A percentile compares a stretch with the other conserved stretches of the same genome.
These are phyloP conservation scores for Potorous gilbertii DNA, from an alignment of 2,797 vertebrate species.

Conservation along the genomic window DNA sequence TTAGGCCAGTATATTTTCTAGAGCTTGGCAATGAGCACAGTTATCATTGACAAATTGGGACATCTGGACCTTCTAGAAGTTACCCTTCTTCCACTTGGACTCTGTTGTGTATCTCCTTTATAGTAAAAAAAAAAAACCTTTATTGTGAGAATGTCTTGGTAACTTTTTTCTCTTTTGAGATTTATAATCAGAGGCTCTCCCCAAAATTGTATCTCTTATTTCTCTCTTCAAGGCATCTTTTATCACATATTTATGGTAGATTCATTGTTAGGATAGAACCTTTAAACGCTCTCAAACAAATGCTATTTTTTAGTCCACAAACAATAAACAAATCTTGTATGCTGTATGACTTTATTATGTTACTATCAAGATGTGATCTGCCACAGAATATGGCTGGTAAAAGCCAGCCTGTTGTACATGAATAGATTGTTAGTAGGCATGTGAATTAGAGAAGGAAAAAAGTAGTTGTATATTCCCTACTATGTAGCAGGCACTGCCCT, in stretches of 20 bases:
- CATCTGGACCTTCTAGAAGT: not conserved
- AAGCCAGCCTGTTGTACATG: not conserved
- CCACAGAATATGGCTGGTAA: not conserved
- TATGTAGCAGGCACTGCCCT: not conserved
- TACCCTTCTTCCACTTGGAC: not conserved
- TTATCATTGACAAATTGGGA: not conserved
- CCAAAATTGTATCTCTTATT: not conserved
- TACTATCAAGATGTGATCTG: not conserved
- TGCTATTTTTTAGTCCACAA: not conserved
- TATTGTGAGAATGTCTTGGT: not conserved
- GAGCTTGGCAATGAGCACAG: not conserved
- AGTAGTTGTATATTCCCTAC: not conserved
- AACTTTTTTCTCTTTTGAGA: not conserved
- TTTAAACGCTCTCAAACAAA: not conserved
- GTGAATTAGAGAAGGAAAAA: not conserved
- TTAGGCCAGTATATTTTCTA: not conserved
- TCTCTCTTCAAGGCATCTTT: not conserved
- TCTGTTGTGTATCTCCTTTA: not conserved
- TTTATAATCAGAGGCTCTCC: not conserved
- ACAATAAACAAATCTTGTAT: not conserved
- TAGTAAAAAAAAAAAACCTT: not conserved
- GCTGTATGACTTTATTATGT: not conserved
- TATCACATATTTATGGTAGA: not conserved
- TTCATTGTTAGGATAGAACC: not conserved
- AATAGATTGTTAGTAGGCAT: not conserved